Evolutionary conservation across 2,797 vertebrate species (phyloP).

Genomic region (Spea hammondii): DNA sequence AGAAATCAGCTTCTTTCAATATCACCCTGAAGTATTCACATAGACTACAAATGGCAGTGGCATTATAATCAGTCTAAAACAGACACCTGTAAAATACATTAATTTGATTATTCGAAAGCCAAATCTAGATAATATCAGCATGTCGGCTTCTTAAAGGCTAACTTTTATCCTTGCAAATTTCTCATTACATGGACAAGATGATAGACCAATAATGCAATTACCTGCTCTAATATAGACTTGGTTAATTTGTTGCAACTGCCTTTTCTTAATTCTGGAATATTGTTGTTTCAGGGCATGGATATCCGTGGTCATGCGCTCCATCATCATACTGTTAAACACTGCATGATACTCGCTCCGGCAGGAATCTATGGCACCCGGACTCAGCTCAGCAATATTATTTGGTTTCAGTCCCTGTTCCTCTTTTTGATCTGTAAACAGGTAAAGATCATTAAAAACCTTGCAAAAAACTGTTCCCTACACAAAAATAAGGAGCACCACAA

Average conservation of each 20-base stretch:
- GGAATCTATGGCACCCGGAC: slow-evolving; percentile 88
- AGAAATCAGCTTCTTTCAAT: too few species aligned
- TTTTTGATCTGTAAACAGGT: slow-evolving; percentile 72
- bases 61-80: too few species aligned
- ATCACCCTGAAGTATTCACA: too few species aligned
- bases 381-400: slow-evolving; percentile 89
- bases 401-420: slow-evolving; percentile 74
- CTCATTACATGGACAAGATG: background rate
- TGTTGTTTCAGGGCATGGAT: slow-evolving; percentile 91
- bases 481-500: background rate
- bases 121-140: too few species aligned
- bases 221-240: slow-evolving; percentile 92
- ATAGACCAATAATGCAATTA: slow-evolving; percentile 57
- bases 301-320: slow-evolving; percentile 97
- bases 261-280: slow-evolving; percentile 88
- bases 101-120: too few species aligned
- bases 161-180: too few species aligned
- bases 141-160: too few species aligned
- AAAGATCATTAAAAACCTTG: background rate
- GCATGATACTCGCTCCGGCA: slow-evolving; percentile 87
- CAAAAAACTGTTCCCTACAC: background rate
- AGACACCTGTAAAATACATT: too few species aligned
- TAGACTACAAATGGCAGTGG: too few species aligned
- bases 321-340: slow-evolving; percentile 98
- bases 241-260: slow-evolving; percentile 89